Base-by-base conservation (phyloP, 2,888 invertebrate species). In the Cetonia aurata region DNA sequence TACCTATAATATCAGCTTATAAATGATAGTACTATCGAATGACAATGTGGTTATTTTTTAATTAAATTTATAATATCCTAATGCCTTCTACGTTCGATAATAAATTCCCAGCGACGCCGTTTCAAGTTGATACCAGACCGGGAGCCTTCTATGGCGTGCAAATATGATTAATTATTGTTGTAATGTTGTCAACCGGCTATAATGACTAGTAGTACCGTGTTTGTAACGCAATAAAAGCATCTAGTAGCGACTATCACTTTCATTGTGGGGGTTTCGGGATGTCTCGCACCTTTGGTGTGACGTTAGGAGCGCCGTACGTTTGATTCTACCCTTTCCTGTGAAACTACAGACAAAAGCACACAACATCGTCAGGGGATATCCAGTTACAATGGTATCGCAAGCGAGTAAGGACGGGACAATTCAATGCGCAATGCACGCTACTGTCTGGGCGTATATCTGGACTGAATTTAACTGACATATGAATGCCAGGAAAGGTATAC, bases 281-380 rank as follows among this genome's bases (percentile, higher is more conserved):
- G 73, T 72, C 73, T 76, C 74, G 75, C 77, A 74, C 77, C 76
- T 70, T 75, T 77, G 77, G 77, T 76, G 77, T 76, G 77, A 76
- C 76, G 75, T 70, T 73, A 73, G 50, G 71, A 70, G 70, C 74
- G 73, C 66, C 74, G 71, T 72, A 69, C 66, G 71, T 73, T 73
- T 72, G 71, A 72, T 73, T 73, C 71, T 73, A 72, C 76, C 74
- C 74, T 74, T 75, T 73, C 71, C 74, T 74, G 72, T 74, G 75
- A 75, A 75, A 74, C 71, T 73, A 74, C 71, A 75, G 71, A 75
- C 75, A 75, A 75, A 37, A 75, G 72, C 73, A 69, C 59, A 74
- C 67, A 74, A 69, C 74, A 59, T 62, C 73, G 74, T 73, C 72
- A 72, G 73, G 75, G 74, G 74, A 73, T 72, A 72, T 75, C 74